Conservation (phyloP, 2,888 invertebrate genomes). For the Lacanobia wlatinum region DNA sequence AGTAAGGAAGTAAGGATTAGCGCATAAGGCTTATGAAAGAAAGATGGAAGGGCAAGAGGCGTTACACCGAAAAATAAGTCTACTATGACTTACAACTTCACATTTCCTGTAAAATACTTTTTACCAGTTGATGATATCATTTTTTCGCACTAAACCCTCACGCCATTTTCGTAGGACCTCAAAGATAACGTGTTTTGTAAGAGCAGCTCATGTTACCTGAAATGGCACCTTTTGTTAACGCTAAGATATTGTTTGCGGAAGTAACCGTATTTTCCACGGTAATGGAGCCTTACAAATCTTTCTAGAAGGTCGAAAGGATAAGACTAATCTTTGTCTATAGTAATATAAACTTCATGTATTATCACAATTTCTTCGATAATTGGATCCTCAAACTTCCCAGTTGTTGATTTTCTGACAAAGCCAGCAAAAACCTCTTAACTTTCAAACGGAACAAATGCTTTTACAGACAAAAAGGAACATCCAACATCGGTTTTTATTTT, state of each 20-base stretch:
- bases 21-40: not conserved
- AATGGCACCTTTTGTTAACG: constrained; percentile 55
- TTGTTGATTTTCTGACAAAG: constrained; percentile 10
- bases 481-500: constrained; percentile 49
- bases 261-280: constrained; percentile 60
- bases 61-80: constrained; percentile 1
- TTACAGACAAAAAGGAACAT: constrained; percentile 49
- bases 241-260: constrained; percentile 59
- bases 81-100: constrained; percentile 11
- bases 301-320: constrained; percentile 49
- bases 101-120: not conserved
- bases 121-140: constrained; percentile 23
- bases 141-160: constrained; percentile 34
- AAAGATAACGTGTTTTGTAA: constrained; percentile 50
- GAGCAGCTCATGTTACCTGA: constrained; percentile 42
- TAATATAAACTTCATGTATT: not conserved
- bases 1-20: not conserved
- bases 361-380: not conserved
- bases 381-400: not conserved
- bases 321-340: not conserved
- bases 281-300: constrained; percentile 64
- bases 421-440: constrained; percentile 29
- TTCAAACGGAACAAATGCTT: constrained; percentile 41
- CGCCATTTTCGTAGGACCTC: constrained; percentile 28
- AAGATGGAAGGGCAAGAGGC: not conserved